Evolutionary conservation across 2,113 vertebrate genomes (phyloP).

Genomic region (Cyanoderma ruficeps): DNA sequence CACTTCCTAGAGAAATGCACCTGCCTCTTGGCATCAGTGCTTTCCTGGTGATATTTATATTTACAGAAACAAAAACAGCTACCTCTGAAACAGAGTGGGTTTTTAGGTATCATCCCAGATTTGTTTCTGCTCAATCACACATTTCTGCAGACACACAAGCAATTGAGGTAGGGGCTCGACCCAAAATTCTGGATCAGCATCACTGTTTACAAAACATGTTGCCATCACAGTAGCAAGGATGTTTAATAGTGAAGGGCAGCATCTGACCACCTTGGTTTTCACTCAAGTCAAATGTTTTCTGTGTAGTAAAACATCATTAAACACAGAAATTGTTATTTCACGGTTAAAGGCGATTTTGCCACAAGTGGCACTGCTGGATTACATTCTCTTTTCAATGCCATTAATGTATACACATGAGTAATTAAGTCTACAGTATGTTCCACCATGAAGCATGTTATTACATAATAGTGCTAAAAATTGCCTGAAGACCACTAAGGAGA

Average conservation of each 20-base stretch:
- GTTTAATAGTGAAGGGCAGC: not conserved
- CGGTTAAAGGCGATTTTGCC: not conserved
- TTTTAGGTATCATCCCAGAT: not conserved
- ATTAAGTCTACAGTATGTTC: not conserved
- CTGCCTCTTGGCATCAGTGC: not conserved
- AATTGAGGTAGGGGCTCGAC: not conserved
- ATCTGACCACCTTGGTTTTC: not conserved
- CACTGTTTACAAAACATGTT: not conserved
- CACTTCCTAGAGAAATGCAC: not conserved
- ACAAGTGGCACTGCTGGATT: not conserved
- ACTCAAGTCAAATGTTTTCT: not conserved
- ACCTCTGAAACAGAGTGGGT: not conserved
- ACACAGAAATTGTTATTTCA: not conserved
- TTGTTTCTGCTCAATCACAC: not conserved
- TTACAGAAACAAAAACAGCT: not conserved
- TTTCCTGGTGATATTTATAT: not conserved
- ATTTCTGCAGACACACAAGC: not conserved
- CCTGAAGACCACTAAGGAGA: not conserved
- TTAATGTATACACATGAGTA: not conserved
- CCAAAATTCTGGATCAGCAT: not conserved
- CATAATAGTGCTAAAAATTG: not conserved
- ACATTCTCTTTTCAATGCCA: not conserved
- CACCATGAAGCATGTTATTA: not conserved
- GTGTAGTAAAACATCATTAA: not conserved
- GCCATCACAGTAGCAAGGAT: not conserved